phyloP scores from a whole-genome alignment of 2,113 vertebrate genomes.

The Elgaria multicarinata region DNA sequence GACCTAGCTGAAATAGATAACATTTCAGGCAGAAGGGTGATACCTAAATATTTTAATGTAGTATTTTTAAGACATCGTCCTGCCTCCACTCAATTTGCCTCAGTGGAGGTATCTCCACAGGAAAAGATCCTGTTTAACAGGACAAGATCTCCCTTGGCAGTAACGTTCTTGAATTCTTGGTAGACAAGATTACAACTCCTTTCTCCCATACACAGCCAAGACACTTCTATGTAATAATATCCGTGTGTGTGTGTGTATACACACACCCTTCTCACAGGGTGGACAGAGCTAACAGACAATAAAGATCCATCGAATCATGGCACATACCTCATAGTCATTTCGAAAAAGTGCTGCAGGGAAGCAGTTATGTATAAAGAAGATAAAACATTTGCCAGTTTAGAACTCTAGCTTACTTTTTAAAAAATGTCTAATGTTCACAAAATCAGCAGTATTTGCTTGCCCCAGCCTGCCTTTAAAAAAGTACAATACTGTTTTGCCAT shows the following conservation, averaged over 20 bases:
- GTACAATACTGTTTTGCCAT: background rate
- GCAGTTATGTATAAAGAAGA: background rate
- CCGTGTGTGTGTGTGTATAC: background rate
- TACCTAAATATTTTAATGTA: no score
- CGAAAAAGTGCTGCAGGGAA: background rate
- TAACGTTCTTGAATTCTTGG: background rate
- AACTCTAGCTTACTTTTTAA: background rate
- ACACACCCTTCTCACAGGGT: background rate
- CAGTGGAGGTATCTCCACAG: background rate
- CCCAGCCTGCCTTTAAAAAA: background rate
- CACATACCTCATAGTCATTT: background rate
- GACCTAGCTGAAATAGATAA: background rate
- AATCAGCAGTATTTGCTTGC: background rate
- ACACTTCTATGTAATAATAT: background rate
- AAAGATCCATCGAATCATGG: background rate
- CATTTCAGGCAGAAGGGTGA: background rate
- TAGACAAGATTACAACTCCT: background rate
- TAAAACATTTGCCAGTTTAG: background rate
- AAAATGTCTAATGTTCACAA: background rate
- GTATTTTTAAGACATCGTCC: background rate
- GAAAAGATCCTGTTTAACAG: background rate
- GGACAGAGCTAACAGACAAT: background rate
- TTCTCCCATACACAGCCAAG: background rate
- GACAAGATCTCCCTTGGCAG: background rate
- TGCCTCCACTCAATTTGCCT: background rate